Conservation (phyloP, 2,888 invertebrate species). For the Auanema freiburgensis region DNA sequence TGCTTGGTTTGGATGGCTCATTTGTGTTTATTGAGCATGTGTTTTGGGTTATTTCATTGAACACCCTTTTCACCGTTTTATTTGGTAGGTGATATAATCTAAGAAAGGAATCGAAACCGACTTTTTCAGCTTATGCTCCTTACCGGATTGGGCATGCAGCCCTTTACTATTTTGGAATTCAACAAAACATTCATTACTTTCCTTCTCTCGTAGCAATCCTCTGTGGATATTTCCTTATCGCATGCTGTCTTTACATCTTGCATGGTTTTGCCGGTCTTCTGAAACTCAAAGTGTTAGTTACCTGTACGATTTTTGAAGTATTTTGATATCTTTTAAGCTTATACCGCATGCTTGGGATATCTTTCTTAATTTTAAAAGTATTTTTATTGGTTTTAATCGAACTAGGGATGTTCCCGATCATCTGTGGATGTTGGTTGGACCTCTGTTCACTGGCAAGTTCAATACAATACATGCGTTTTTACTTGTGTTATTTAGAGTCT, state of each 20-base stretch:
- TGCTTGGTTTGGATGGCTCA: constrained; percentile 85
- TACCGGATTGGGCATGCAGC: constrained; percentile 90
- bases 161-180: constrained; percentile 75
- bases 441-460: constrained; percentile 80
- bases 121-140: constrained; percentile 81
- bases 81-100: constrained; percentile 72
- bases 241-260: constrained; percentile 78
- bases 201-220: constrained; percentile 65
- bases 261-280: constrained; percentile 83
- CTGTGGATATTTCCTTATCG: constrained; percentile 82
- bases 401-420: constrained; percentile 91
- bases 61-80: constrained; percentile 91
- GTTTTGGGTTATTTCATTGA: constrained; percentile 96
- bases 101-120: background rate
- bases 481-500: constrained; percentile 11
- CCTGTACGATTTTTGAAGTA: constrained; percentile 3
- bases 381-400: constrained; percentile 92
- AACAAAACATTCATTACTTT: constrained; percentile 71
- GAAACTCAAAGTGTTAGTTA: constrained; percentile 76
- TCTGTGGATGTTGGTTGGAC: constrained; percentile 99
- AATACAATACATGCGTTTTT: constrained; percentile 43
- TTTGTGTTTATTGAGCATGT: constrained; percentile 96
- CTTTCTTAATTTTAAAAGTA: constrained; percentile 71
- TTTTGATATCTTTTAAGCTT: constrained; percentile 31
- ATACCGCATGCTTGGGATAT: constrained; percentile 74